phyloP scores from a whole-genome alignment of 2,113 vertebrate species.

The Agapornis roseicollis region DNA sequence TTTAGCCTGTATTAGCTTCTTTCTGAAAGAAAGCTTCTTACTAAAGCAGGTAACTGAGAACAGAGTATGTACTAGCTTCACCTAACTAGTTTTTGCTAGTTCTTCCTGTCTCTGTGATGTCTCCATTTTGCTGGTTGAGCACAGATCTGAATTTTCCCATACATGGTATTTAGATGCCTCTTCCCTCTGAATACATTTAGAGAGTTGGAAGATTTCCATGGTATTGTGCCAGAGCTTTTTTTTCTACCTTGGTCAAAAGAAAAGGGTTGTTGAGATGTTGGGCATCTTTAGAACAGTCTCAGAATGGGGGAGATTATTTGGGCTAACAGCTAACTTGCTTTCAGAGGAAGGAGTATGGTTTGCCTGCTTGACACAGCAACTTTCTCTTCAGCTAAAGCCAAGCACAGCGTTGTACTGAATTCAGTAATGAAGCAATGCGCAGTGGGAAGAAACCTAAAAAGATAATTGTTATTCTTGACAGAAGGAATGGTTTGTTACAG shows the following conservation, averaged over 20 bases:
- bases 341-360: neutral
- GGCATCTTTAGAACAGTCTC: neutral
- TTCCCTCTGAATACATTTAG: neutral
- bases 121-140: neutral
- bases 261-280: neutral
- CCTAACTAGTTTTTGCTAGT: neutral
- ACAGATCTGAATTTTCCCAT: neutral
- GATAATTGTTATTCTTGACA: neutral
- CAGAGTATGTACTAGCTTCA: neutral
- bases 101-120: fast-evolving
- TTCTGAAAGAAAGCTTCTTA: neutral
- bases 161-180: neutral
- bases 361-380: neutral
- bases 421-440: fast-evolving
- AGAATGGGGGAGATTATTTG: neutral
- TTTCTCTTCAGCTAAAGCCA: neutral
- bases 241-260: neutral
- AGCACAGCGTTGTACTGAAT: neutral
- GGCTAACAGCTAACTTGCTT: neutral
- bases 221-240: neutral
- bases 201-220: neutral
- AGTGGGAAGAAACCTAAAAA: neutral
- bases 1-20: neutral
- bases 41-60: neutral
- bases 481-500: neutral